Evolutionary conservation across 1,140 invertebrate genomes (phyloP).

Genomic region (Cyclina sinensis): DNA sequence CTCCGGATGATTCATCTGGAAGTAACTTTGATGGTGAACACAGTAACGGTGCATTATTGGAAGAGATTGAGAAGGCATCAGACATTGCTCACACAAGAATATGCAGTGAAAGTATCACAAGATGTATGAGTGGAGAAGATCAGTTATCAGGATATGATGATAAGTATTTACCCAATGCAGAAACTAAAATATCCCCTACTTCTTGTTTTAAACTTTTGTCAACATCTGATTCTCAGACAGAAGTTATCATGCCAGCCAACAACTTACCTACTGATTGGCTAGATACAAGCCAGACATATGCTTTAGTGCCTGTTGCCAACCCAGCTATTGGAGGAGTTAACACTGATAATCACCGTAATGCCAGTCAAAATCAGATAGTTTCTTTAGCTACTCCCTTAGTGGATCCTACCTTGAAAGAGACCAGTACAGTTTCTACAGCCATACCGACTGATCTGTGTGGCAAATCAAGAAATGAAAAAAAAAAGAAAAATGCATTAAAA

Average conservation of each 20-base stretch:
- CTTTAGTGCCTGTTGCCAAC: neutral
- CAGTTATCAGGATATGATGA: neutral
- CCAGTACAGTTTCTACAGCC: neutral
- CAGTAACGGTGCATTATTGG: neutral
- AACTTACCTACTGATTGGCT: neutral
- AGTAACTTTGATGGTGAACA: neutral
- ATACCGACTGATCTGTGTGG: too few species aligned
- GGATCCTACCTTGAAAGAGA: neutral
- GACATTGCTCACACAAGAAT: neutral
- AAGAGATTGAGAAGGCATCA: neutral
- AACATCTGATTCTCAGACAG: neutral
- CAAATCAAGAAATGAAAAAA: neutral
- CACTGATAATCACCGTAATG: neutral
- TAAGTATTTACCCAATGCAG: too few species aligned
- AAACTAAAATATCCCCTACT: neutral
- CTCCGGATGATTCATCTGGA: neutral
- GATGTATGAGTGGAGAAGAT: neutral
- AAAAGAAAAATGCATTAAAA: conserved; percentile 23
- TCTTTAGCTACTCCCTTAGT: neutral
- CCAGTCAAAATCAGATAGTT: neutral
- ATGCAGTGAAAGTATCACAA: neutral
- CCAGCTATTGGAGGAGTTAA: neutral
- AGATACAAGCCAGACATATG: too few species aligned
- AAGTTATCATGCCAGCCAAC: neutral
- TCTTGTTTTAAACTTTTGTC: neutral